phyloP scores from a whole-genome alignment of 2,113 vertebrate genomes.

The Bothrops jararaca region DNA sequence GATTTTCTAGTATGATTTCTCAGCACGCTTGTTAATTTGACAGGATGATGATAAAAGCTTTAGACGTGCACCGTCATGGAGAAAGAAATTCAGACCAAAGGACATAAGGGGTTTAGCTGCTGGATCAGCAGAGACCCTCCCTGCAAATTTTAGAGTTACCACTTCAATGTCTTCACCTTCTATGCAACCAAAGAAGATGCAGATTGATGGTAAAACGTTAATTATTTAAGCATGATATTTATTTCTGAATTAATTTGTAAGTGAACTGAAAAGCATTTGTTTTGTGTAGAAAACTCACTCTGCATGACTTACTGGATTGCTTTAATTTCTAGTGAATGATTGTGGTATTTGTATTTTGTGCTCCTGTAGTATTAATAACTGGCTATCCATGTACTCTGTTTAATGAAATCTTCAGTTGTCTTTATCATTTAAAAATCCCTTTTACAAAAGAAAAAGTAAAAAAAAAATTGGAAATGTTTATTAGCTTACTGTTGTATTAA shows the following conservation, averaged over 20 bases:
- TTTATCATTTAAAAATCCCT: background rate
- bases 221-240: conserved; percentile 40
- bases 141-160: conserved; percentile 91
- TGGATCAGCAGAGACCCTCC: conserved; percentile 90
- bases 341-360: background rate
- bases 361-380: background rate
- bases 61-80: conserved; percentile 93
- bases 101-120: conserved; percentile 84
- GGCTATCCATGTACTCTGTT: background rate
- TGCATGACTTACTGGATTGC: conserved; percentile 52
- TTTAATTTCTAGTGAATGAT: conserved; percentile 15
- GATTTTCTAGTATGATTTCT: background rate
- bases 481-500: background rate
- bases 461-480: background rate
- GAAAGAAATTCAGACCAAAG: conserved; percentile 97
- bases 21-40: conserved; percentile 39
- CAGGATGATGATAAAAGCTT: conserved; percentile 97
- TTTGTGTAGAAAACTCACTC: conserved; percentile 42
- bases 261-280: background rate
- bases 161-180: conserved; percentile 84
- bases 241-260: conserved; percentile 14
- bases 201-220: conserved; percentile 83
- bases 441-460: background rate
- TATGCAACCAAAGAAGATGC: conserved; percentile 93
- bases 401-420: background rate